phyloP scores from a whole-genome alignment of 2,113 vertebrate species.

The Xiphophorus couchianus region DNA sequence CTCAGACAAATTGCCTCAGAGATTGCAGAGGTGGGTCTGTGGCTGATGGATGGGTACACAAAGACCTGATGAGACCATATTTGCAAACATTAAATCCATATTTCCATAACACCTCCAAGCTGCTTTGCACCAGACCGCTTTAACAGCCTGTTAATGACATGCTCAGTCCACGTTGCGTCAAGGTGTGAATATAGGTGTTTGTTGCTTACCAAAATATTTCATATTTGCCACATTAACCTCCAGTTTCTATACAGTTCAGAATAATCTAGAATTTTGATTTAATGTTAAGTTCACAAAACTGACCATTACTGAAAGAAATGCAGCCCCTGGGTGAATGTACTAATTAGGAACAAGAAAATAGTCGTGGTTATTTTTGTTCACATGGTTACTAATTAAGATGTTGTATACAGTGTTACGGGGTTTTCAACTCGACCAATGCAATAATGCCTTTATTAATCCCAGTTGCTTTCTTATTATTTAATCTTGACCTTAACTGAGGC shows the following conservation, averaged over 20 bases:
- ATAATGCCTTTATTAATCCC: not conserved
- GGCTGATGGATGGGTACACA: conserved; percentile 75
- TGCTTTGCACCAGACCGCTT: conserved; percentile 45
- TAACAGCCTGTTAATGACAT: conserved; percentile 29
- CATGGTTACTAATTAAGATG: not conserved
- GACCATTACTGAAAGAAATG: not conserved
- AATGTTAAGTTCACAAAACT: not conserved
- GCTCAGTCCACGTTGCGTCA: conserved; percentile 28
- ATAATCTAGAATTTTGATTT: not conserved
- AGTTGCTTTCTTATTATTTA: not conserved
- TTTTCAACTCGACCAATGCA: not conserved
- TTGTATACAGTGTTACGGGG: not conserved
- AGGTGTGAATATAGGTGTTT: conserved; percentile 19
- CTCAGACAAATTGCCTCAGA: conserved; percentile 78
- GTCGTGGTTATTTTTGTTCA: not conserved
- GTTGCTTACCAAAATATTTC: conserved; percentile 24
- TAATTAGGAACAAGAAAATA: too few relatives aligned
- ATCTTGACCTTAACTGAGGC: not conserved
- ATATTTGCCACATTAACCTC: conserved; percentile 39
- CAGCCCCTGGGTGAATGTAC: too few relatives aligned
- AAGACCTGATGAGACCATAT: conserved; percentile 73
- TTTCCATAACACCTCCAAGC: conserved; percentile 62
- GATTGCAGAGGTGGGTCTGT: conserved; percentile 77
- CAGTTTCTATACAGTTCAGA: not conserved
- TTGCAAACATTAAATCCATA: conserved; percentile 75